Evolutionary conservation across 2,888 invertebrate genomes (phyloP).

Genomic region (Andrena haemorrhoa): DNA sequence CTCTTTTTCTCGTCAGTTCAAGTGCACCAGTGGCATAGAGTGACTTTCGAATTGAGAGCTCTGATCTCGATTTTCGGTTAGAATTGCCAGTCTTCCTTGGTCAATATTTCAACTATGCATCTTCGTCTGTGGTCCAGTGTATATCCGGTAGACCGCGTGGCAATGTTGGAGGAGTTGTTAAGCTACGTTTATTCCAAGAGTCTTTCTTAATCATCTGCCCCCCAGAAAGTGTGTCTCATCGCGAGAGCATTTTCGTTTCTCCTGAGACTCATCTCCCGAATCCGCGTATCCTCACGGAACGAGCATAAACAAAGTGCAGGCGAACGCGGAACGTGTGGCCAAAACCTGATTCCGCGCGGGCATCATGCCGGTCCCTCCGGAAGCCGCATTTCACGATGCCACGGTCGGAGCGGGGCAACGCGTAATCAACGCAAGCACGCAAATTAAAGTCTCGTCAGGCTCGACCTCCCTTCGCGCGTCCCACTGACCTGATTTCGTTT

Average conservation of each 20-base stretch:
- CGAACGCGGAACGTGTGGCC: neutral
- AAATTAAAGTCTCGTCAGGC: conserved; percentile 70
- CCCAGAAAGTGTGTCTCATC: no score
- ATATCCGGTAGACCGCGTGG: no score
- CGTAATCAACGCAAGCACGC: conserved; percentile 70
- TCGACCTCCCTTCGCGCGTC: conserved; percentile 67
- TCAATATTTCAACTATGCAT: no score
- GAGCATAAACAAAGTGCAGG: neutral
- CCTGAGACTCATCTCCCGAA: no score
- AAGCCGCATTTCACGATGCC: conserved; percentile 24
- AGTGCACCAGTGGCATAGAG: neutral
- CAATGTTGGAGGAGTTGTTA: no score
- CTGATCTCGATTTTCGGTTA: neutral
- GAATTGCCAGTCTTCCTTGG: neutral
- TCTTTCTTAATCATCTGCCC: no score
- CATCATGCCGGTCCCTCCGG: neutral
- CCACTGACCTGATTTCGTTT: conserved; percentile 79
- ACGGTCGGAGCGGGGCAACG: conserved; percentile 38
- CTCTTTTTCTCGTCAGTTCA: conserved; percentile 16
- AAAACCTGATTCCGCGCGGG: conserved; percentile 32
- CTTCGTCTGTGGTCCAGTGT: no score
- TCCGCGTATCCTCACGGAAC: neutral
- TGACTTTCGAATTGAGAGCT: neutral
- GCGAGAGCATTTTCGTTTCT: no score
- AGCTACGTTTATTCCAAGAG: no score